Percentiles rank a stretch among this genome's conserved stretches.
These are phyloP conservation scores for Drosophila formosana DNA, from an alignment of 2,888 invertebrate genomes.

Conservation along the genomic window DNA sequence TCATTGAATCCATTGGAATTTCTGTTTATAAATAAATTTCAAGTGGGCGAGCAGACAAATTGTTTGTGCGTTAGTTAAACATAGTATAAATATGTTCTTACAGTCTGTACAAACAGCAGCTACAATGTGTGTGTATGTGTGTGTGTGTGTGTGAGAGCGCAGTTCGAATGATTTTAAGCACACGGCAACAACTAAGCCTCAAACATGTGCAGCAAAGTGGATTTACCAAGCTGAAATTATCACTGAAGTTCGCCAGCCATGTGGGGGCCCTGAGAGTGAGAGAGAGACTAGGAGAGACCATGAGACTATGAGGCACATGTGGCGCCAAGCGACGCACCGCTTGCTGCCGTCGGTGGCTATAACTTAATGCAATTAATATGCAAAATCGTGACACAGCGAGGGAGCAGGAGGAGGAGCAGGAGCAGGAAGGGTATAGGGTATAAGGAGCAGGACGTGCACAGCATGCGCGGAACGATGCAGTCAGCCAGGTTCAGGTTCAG, in stretches of 20 bases:
- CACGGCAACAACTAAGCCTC: slow-evolving; percentile 51
- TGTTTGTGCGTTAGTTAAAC: slow-evolving; percentile 34
- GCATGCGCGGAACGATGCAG: slow-evolving; percentile 80
- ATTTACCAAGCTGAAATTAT: slow-evolving; percentile 78
- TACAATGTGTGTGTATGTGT: neutral
- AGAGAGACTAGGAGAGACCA: neutral
- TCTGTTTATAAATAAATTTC: slow-evolving; percentile 70
- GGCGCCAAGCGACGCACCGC: slow-evolving; percentile 55
- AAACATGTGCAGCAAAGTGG: slow-evolving; percentile 80
- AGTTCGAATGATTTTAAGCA: slow-evolving; percentile 65
- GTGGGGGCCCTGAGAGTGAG: slow-evolving; percentile 37
- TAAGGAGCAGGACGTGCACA: slow-evolving; percentile 68
- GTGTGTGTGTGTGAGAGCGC: slow-evolving; percentile 8
- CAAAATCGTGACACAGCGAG: slow-evolving; percentile 79
- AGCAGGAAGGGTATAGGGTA: neutral
- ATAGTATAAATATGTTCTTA: slow-evolving; percentile 31
- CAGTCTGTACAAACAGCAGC: neutral
- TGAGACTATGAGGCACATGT: slow-evolving; percentile 66
- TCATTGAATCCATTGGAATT: slow-evolving; percentile 59
- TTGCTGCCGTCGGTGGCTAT: slow-evolving; percentile 63
- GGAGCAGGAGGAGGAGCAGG: neutral
- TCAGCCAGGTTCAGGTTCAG: slow-evolving; percentile 59
- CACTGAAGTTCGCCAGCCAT: slow-evolving; percentile 58
- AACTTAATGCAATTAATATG: slow-evolving; percentile 84
- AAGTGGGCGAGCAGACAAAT: slow-evolving; percentile 52